Evolutionary conservation across 2,113 vertebrate genomes (phyloP).

Genomic region (Anser brachyrhynchus): DNA sequence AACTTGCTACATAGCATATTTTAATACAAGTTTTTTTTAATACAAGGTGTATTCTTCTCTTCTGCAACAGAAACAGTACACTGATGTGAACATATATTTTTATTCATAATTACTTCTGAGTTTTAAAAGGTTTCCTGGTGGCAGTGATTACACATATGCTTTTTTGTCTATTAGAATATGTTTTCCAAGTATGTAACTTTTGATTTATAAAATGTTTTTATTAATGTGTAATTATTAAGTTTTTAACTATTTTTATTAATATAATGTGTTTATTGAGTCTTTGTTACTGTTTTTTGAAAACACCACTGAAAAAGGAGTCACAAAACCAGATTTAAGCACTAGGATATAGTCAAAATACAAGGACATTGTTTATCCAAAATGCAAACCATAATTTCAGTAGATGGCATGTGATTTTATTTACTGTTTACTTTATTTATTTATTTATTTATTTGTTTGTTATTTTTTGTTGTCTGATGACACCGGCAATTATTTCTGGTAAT

Average conservation of each 20-base stretch:
- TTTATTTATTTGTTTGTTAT: neutral
- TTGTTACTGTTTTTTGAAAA: neutral
- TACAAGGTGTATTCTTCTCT: neutral
- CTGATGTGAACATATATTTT: neutral
- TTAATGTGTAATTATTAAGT: no score
- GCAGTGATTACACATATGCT: fast-evolving
- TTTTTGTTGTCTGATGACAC: neutral
- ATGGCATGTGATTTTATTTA: neutral
- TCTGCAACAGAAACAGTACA: neutral
- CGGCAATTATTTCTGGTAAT: neutral
- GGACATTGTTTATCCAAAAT: neutral
- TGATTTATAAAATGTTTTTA: neutral
- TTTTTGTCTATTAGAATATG: neutral
- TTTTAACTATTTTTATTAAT: no score
- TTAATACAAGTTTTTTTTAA: neutral
- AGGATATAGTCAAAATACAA: neutral
- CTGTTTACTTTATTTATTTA: neutral
- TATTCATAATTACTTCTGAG: neutral
- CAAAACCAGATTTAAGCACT: neutral
- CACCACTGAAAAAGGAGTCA: neutral
- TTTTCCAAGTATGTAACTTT: neutral
- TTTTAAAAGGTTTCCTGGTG: neutral
- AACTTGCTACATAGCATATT: neutral
- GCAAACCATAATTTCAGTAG: neutral
- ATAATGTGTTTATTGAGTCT: neutral